phyloP scores from a whole-genome alignment of 2,797 vertebrate species.

The Cyprinella venusta region DNA sequence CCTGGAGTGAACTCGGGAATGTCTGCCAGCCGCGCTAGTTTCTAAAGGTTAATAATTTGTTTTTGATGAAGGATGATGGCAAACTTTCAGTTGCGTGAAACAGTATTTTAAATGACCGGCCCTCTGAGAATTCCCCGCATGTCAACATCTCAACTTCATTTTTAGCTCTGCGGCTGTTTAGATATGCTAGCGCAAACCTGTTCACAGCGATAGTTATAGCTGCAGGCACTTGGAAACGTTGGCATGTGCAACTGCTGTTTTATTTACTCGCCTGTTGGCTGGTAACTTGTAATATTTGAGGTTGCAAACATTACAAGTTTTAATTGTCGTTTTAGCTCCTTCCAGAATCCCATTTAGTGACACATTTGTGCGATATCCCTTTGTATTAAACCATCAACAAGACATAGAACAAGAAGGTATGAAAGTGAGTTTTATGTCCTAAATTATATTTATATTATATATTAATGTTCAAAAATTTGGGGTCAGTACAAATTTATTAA shows the following conservation, averaged over 20 bases:
- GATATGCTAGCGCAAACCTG: neutral
- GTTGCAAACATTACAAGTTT: neutral
- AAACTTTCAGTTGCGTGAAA: slow-evolving; percentile 35
- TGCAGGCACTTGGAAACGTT: neutral
- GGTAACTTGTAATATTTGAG: neutral
- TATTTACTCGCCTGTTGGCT: neutral
- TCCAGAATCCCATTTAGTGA: neutral
- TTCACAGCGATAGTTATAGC: neutral
- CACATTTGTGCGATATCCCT: neutral
- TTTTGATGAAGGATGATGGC: slow-evolving; percentile 48
- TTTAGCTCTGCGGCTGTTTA: slow-evolving; percentile 23
- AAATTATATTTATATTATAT: neutral
- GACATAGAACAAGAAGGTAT: neutral
- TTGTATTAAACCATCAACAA: neutral
- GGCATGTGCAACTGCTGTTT: neutral
- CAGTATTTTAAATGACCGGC: slow-evolving; percentile 38
- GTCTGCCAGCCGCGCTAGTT: slow-evolving; percentile 36
- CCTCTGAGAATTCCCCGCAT: slow-evolving; percentile 31
- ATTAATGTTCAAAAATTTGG: neutral
- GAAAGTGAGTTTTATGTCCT: neutral
- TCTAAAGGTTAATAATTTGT: slow-evolving; percentile 51
- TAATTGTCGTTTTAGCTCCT: neutral
- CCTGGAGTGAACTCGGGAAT: slow-evolving; percentile 51
- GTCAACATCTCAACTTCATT: slow-evolving; percentile 28
- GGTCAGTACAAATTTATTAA: neutral